Percentiles rank a stretch among this genome's conserved stretches.
phyloP scores from a whole-genome alignment of 2,797 vertebrate genomes.

The Microchirus variegatus region DNA sequence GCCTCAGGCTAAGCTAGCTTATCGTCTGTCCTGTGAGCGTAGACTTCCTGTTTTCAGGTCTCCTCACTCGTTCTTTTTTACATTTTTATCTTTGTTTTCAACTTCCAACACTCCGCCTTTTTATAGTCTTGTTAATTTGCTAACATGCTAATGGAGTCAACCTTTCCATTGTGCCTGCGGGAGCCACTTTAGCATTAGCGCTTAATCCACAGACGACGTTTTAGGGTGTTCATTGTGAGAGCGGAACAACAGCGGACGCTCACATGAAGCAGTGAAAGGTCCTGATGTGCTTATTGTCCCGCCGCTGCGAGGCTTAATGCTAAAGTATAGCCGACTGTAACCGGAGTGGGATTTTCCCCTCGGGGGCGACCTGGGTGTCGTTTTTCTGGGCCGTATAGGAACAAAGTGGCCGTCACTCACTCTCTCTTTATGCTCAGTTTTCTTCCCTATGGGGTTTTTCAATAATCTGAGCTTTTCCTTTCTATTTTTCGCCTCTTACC shows the following conservation, averaged over 20 bases:
- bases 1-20: constrained; percentile 24
- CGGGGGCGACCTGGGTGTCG: constrained; percentile 58
- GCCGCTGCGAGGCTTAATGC: constrained; percentile 27
- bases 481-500: too few relatives aligned
- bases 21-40: constrained; percentile 3
- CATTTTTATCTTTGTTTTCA: background rate
- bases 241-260: background rate
- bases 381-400: constrained; percentile 52
- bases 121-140: constrained; percentile 14
- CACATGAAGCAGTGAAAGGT: constrained; percentile 29
- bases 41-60: background rate
- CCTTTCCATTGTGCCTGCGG: constrained; percentile 6
- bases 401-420: constrained; percentile 69
- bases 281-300: constrained; percentile 38
- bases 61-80: background rate
- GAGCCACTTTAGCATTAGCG: constrained; percentile 11
- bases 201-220: constrained; percentile 39
- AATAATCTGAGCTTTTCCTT: constrained; percentile 27
- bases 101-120: background rate
- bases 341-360: constrained; percentile 67
- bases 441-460: constrained; percentile 18
- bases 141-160: constrained; percentile 9
- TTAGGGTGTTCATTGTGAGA: constrained; percentile 8
- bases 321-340: constrained; percentile 51
- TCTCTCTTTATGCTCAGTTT: constrained; percentile 32